Conservation (phyloP, 1,140 invertebrate genomes). For the Anoplolepis gracilipes region DNA sequence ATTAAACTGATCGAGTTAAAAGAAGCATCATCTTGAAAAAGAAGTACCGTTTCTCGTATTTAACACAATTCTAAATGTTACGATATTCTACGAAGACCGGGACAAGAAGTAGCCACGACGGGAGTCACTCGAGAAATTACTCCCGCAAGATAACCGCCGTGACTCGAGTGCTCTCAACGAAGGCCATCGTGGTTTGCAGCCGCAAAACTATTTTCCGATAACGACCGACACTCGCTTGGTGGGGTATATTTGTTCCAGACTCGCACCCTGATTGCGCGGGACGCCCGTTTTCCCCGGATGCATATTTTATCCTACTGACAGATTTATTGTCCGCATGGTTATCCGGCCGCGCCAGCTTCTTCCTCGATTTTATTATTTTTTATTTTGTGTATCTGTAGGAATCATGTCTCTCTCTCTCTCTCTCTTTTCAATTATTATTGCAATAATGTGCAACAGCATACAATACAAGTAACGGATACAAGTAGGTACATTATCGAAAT, state of each 20-base stretch:
- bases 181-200: conserved; percentile 63
- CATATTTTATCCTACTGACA: conserved; percentile 80
- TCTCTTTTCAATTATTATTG: conserved; percentile 62
- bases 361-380: conserved; percentile 76
- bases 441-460: conserved; percentile 24
- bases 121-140: conserved; percentile 52
- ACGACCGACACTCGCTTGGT: conserved; percentile 74
- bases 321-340: conserved; percentile 79
- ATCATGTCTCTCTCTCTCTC: conserved; percentile 41
- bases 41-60: too few relatives aligned
- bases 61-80: neutral
- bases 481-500: conserved; percentile 62
- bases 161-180: conserved; percentile 41
- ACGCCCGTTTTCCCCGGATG: conserved; percentile 72
- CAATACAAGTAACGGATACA: too few relatives aligned
- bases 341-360: conserved; percentile 72
- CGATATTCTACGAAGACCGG: conserved; percentile 28
- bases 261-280: conserved; percentile 77
- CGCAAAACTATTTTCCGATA: conserved; percentile 82
- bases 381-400: conserved; percentile 68
- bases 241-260: conserved; percentile 79
- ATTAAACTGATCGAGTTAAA: neutral
- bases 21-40: neutral
- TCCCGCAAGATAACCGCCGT: conserved; percentile 40
- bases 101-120: neutral